Conservation (phyloP, 2,888 invertebrate species). For the Julus scandinavius region DNA sequence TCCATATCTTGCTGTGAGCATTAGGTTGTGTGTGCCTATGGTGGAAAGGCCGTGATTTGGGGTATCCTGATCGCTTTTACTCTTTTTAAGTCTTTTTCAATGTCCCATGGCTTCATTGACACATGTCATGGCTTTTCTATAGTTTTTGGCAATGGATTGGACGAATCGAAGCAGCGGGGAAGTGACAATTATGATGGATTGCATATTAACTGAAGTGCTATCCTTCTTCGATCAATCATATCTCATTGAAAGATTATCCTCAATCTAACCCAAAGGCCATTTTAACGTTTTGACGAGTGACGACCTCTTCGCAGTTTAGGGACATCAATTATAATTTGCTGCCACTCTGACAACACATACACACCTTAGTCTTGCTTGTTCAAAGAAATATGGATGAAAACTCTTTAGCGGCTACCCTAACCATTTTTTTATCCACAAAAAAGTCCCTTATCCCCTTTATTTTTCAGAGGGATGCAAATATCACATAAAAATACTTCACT, state of each 20-base stretch:
- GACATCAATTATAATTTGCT: slow-evolving; percentile 56
- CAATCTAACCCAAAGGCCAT: slow-evolving; percentile 53
- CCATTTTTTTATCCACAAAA: not conserved
- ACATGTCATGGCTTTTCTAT: slow-evolving; percentile 53
- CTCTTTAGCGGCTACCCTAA: slow-evolving; percentile 44
- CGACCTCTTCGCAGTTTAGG: slow-evolving; percentile 52
- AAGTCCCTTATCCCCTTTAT: slow-evolving; percentile 43
- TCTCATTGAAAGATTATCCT: slow-evolving; percentile 56
- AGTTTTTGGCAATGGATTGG: slow-evolving; percentile 50
- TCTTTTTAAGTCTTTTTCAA: slow-evolving; percentile 50
- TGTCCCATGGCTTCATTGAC: slow-evolving; percentile 53
- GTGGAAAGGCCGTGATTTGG: slow-evolving; percentile 12
- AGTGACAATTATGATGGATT: slow-evolving; percentile 56
- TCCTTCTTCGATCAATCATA: slow-evolving; percentile 57
- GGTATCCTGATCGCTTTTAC: slow-evolving; percentile 27
- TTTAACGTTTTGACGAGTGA: slow-evolving; percentile 54
- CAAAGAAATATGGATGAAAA: slow-evolving; percentile 47
- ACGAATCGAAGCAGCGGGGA: slow-evolving; percentile 52
- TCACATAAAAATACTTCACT: not conserved
- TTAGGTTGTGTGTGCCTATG: not conserved
- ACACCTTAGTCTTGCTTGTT: slow-evolving; percentile 51
- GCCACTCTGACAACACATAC: slow-evolving; percentile 51
- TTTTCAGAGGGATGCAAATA: not conserved
- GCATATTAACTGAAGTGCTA: slow-evolving; percentile 56
- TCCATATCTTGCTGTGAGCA: slow-evolving; percentile 14